Conservation (phyloP, 2,888 invertebrate genomes). For the Hoplodrina blanda region DNA sequence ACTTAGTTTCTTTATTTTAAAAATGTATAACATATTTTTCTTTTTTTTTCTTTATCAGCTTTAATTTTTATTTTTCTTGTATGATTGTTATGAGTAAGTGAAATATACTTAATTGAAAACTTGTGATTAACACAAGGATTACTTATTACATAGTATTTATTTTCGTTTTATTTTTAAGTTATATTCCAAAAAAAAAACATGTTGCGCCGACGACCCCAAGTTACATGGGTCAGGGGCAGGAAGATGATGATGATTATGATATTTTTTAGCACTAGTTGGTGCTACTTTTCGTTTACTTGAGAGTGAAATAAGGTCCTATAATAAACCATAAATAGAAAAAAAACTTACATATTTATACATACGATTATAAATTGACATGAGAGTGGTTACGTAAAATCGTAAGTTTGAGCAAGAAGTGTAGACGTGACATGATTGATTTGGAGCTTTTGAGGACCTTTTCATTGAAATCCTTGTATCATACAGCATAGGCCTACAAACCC, state of each 20-base stretch:
- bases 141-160: slow-evolving; percentile 28
- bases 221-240: too few relatives aligned
- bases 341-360: background rate
- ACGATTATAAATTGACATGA: background rate
- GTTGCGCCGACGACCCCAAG: too few relatives aligned
- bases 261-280: background rate
- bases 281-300: background rate
- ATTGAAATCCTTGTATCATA: too few relatives aligned
- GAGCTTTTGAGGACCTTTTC: background rate
- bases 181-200: background rate
- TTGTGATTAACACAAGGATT: slow-evolving; percentile 35
- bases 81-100: slow-evolving; percentile 36
- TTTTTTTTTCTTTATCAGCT: slow-evolving; percentile 40
- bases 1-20: slow-evolving; percentile 3
- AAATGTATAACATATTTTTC: slow-evolving; percentile 9
- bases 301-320: background rate
- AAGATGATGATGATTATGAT: too few relatives aligned
- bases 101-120: slow-evolving; percentile 32
- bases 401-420: background rate
- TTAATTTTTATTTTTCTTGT: slow-evolving; percentile 48
- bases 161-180: slow-evolving; percentile 54
- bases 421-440: background rate
- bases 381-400: background rate
- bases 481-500: background rate
- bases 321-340: background rate